Percentiles rank a stretch among this genome's conserved stretches.
Evolutionary conservation across 2,113 vertebrate genomes (phyloP).

Genomic region (Psettodes erumei): DNA sequence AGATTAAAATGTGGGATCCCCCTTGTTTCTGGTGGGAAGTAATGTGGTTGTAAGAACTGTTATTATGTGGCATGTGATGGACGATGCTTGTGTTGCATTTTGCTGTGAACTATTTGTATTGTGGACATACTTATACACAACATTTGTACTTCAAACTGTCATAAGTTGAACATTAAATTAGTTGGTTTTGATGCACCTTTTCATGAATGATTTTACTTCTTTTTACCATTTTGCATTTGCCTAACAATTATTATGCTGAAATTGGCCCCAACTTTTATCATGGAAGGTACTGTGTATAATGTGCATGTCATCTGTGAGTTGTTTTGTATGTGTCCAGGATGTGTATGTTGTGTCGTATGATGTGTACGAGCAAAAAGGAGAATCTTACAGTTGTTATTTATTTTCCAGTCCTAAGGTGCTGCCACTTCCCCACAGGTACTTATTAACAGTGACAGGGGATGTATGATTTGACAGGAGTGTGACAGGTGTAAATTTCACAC

Average conservation of each 20-base stretch:
- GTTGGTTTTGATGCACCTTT: background rate
- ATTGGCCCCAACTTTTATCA: background rate
- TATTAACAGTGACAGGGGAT: conserved; percentile 69
- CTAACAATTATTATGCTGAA: background rate
- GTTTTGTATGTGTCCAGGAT: background rate
- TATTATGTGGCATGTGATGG: conserved; percentile 31
- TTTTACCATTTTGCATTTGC: background rate
- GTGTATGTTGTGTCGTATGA: background rate
- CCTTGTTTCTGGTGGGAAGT: conserved; percentile 31
- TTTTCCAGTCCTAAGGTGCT: conserved; percentile 43
- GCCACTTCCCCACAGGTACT: conserved; percentile 62
- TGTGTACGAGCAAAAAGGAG: background rate
- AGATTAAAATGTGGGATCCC: conserved; percentile 53
- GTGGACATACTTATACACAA: background rate
- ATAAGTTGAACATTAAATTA: background rate
- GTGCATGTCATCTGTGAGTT: background rate
- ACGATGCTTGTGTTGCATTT: conserved; percentile 4
- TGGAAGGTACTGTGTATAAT: background rate
- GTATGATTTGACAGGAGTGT: conserved; percentile 73
- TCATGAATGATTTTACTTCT: background rate
- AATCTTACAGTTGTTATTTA: conserved; percentile 49
- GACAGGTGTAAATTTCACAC: conserved; percentile 81
- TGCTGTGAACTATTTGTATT: conserved; percentile 4
- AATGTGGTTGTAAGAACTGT: conserved; percentile 20
- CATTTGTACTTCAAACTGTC: background rate